Percentiles rank a stretch among this genome's conserved stretches.
phyloP scores from a whole-genome alignment of 2,888 invertebrate genomes.

The Geophilus truncorum region DNA sequence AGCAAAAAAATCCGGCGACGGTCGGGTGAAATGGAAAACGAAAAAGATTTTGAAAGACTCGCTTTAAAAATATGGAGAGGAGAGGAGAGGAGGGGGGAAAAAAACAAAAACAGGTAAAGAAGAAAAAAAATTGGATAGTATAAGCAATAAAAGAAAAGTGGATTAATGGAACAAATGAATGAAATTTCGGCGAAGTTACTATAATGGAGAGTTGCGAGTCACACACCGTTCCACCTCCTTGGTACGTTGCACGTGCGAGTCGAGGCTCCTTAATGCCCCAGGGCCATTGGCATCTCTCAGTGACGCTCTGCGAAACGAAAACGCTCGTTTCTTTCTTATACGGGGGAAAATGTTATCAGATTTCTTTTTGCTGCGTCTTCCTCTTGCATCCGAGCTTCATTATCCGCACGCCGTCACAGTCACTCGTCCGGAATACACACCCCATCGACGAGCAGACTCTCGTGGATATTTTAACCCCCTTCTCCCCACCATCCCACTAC shows the following conservation, averaged over 20 bases:
- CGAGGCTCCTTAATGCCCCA: not conserved
- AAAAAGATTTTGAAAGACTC: not conserved
- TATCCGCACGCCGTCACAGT: not conserved
- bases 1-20: no score
- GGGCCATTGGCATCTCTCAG: constrained; percentile 1
- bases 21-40: not conserved
- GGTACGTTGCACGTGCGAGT: constrained; percentile 4
- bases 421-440: constrained; percentile 8
- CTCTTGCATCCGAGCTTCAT: constrained; percentile 8
- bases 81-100: not conserved
- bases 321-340: not conserved
- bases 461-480: not conserved
- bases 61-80: not conserved
- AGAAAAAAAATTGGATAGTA: not conserved
- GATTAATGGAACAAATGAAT: not conserved
- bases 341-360: not conserved
- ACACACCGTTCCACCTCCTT: constrained; percentile 9
- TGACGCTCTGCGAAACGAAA: constrained; percentile 3
- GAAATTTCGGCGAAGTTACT: not conserved
- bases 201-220: not conserved
- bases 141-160: not conserved
- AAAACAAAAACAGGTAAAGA: not conserved
- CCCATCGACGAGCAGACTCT: not conserved
- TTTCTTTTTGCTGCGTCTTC: constrained; percentile 17
- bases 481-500: not conserved